Evolutionary conservation across 2,797 vertebrate genomes (phyloP), one percentile per base, ranked within the genome.

Genomic region (Remorina albescens): DNA sequence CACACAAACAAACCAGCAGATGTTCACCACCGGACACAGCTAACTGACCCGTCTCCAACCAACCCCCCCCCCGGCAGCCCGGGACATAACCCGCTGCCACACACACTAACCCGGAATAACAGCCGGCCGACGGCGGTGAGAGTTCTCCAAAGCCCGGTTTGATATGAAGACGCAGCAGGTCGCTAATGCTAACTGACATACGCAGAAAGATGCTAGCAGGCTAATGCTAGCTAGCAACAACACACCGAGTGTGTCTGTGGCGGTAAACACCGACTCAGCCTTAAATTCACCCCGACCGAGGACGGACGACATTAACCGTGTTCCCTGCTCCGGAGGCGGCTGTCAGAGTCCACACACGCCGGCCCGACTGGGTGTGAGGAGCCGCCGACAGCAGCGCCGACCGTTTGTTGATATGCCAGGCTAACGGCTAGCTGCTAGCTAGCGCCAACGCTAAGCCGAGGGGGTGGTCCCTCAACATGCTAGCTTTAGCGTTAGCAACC

Each of bases 371-470:
- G 12, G 26, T 5, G 15, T 1, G 5, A 34, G 7, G 53, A 5
- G 62, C 1, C 30, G 28, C 53, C 11, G 23, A 15, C 4, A 19
- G 5, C 8, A 10, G 46, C 61, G 56, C 23, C 67, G 50, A 25
- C 4, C 36, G 83, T 85, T 90, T 85, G 86, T 87, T 89, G 86
- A 85, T 81, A 58, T 80, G 21, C 44, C 73, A 36, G 55, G 85
- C 84, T 78, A 64, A 1, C 19, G 15, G 49, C 25, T 51, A 51
- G 25, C 49, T 28, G 49, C 25, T 63, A 76, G 58, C 71, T 70
- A 59, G 72, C 56, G 62, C 51, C 50, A 67, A 42, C 55, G 1
- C 15, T 28, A 25, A 73, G 74, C 82, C 62, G 54, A 76, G 64
- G 81, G 71, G 84, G 67, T 84, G 83, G 81, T 70, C 67, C 66